A percentile compares a stretch with the other conserved stretches of the same genome.
Evolutionary conservation across 2,888 invertebrate genomes (phyloP).

Genomic region (Molorchus minor): DNA sequence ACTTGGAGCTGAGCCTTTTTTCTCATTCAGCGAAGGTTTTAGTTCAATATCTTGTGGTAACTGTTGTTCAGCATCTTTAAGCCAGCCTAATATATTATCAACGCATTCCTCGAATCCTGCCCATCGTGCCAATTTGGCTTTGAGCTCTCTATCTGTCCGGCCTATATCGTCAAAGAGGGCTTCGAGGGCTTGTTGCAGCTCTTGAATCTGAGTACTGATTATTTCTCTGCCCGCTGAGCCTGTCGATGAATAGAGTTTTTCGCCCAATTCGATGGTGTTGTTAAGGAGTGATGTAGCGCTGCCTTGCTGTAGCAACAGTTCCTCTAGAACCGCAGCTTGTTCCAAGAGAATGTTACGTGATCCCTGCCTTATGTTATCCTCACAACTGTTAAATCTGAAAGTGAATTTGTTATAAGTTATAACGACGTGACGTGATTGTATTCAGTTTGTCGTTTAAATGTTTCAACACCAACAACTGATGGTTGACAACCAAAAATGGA

Average conservation of each 20-base stretch:
- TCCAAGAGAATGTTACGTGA: conserved; percentile 75
- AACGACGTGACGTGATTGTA: no score
- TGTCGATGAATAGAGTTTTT: conserved; percentile 86
- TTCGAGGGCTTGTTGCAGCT: conserved; percentile 85
- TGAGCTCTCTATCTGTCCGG: conserved; percentile 81
- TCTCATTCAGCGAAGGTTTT: conserved; percentile 89
- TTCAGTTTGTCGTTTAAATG: no score
- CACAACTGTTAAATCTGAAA: conserved; percentile 73
- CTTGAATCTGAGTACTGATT: conserved; percentile 83
- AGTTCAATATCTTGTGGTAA: conserved; percentile 82
- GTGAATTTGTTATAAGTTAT: no score
- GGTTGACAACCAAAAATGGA: no score
- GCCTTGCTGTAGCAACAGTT: conserved; percentile 78
- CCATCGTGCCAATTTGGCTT: conserved; percentile 86
- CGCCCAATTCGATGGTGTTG: conserved; percentile 86
- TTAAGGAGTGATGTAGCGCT: conserved; percentile 80
- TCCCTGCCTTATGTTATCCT: conserved; percentile 69
- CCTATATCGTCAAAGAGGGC: conserved; percentile 81
- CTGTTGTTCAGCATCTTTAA: conserved; percentile 77
- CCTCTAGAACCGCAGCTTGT: conserved; percentile 76
- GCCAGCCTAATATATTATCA: conserved; percentile 81
- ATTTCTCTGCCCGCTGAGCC: conserved; percentile 88
- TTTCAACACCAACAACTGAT: no score
- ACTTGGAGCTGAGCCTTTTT: conserved; percentile 86
- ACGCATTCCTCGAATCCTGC: conserved; percentile 89